Evolutionary conservation across 2,113 vertebrate genomes (phyloP).

Genomic region (Vimba vimba): DNA sequence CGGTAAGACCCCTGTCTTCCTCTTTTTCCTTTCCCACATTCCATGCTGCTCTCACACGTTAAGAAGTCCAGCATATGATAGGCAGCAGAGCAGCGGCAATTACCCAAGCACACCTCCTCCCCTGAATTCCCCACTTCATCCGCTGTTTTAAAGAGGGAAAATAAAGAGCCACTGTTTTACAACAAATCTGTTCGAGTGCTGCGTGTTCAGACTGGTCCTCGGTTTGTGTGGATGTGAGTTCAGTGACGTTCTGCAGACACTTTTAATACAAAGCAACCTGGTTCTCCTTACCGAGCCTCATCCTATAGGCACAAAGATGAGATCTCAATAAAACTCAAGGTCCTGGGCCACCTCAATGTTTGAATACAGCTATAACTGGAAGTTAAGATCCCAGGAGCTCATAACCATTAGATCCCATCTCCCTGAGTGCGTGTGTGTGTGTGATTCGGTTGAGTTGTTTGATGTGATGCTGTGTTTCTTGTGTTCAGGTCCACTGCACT

Average conservation of each 20-base stretch:
- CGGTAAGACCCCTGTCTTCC: constrained; percentile 68
- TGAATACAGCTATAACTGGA: not conserved
- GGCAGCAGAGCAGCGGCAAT: constrained; percentile 79
- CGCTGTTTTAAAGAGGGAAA: constrained; percentile 64
- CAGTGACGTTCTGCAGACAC: constrained; percentile 39
- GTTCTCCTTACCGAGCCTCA: not conserved
- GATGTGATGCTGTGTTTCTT: not conserved
- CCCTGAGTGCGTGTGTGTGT: constrained; percentile 26
- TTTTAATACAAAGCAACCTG: not conserved
- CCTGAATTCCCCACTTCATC: constrained; percentile 73
- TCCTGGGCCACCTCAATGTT: constrained; percentile 8
- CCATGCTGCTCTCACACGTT: constrained; percentile 69
- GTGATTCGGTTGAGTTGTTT: constrained; percentile 50
- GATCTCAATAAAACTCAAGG: not conserved
- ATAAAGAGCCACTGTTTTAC: constrained; percentile 78
- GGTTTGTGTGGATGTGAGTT: constrained; percentile 57
- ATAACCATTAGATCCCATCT: not conserved
- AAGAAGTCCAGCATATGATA: constrained; percentile 76
- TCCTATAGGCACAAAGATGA: not conserved
- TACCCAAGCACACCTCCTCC: constrained; percentile 65
- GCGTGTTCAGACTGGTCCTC: constrained; percentile 70
- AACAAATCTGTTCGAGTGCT: constrained; percentile 63
- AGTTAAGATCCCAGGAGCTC: not conserved
- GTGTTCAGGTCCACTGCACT: not conserved
- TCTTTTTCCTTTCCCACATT: constrained; percentile 70